These are phyloP conservation scores for Agrilus cyanescens DNA, from an alignment of 2,888 invertebrate genomes.

Conservation along the genomic window DNA sequence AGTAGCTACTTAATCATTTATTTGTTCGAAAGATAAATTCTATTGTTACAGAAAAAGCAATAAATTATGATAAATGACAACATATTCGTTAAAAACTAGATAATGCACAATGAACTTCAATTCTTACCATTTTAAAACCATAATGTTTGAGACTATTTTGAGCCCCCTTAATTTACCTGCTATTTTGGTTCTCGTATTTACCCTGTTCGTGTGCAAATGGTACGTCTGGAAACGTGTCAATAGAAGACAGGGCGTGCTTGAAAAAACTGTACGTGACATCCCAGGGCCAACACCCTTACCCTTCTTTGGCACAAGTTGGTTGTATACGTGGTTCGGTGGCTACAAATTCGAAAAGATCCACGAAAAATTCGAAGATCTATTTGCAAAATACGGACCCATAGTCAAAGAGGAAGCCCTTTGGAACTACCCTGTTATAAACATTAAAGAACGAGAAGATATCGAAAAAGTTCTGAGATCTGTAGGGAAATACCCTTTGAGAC, in stretches of 20 bases:
- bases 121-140: no score
- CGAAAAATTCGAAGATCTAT: constrained; percentile 66
- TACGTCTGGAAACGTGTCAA: constrained; percentile 14
- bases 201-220: constrained; percentile 20
- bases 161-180: neutral
- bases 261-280: constrained; percentile 34
- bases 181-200: constrained; percentile 2
- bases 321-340: constrained; percentile 51
- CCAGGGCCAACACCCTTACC: constrained; percentile 68
- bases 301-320: constrained; percentile 69
- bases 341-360: constrained; percentile 65
- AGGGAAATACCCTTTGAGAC: constrained; percentile 65
- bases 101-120: no score
- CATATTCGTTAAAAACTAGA: no score
- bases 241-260: neutral
- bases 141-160: no score
- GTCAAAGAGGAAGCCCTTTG: constrained; percentile 67
- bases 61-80: no score
- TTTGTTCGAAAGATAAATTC: no score
- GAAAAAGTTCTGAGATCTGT: constrained; percentile 63
- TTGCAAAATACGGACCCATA: constrained; percentile 60
- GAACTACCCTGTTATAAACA: constrained; percentile 59
- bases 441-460: constrained; percentile 59
- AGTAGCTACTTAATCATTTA: no score
- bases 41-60: no score